These are phyloP conservation scores for Dolichomitus sp. DNA, from an alignment of 2,888 invertebrate species.

Conservation along the genomic window DNA sequence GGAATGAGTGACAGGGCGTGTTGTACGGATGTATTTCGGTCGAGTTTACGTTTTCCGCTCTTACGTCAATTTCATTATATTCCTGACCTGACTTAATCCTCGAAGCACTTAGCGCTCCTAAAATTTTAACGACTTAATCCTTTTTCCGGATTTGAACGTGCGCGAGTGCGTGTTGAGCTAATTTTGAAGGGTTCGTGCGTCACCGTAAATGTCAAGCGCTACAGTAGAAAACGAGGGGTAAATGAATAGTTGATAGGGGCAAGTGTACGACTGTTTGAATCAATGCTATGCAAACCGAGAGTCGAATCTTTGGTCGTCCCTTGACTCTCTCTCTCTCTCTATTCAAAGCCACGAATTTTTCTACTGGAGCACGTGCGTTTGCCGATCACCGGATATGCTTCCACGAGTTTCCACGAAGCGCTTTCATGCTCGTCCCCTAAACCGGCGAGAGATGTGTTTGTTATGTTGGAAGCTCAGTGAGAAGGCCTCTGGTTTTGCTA, in stretches of 20 bases:
- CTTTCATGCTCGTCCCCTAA: constrained; percentile 43
- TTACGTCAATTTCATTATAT: constrained; percentile 24
- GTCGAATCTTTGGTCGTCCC: background rate
- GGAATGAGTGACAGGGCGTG: constrained; percentile 5
- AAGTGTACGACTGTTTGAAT: constrained; percentile 3
- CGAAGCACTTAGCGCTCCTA: constrained; percentile 4
- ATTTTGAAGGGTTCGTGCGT: constrained; percentile 22
- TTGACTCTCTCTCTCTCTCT: background rate
- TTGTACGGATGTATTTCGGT: background rate
- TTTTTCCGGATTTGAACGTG: constrained; percentile 49
- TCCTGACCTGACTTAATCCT: constrained; percentile 42
- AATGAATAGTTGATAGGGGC: constrained; percentile 26
- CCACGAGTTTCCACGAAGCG: constrained; percentile 58
- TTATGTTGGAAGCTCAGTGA: constrained; percentile 48
- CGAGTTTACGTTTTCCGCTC: background rate
- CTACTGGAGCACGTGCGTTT: constrained; percentile 55
- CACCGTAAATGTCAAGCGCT: background rate
- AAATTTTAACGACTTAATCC: constrained; percentile 42
- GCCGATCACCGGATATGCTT: constrained; percentile 61
- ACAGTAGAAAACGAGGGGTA: background rate
- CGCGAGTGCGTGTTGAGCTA: constrained; percentile 24
- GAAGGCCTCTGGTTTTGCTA: constrained; percentile 47
- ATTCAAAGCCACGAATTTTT: constrained; percentile 1
- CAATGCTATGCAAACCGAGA: background rate
- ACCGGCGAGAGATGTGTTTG: constrained; percentile 47